Base-by-base conservation (phyloP, 2,888 invertebrate species). In the Augiades crinisus region DNA sequence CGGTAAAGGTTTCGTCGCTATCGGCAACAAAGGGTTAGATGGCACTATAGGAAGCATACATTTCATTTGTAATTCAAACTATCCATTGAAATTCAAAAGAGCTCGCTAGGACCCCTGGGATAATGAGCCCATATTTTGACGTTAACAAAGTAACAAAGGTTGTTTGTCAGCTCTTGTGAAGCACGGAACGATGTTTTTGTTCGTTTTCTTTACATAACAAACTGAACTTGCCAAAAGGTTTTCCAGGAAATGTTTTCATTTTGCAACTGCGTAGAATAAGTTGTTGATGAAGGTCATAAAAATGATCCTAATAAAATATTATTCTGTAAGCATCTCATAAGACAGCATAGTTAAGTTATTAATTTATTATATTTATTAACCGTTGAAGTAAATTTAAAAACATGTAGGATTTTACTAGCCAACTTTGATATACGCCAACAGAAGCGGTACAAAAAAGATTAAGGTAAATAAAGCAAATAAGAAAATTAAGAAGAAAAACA, bases 31-130 rank as follows among this genome's bases (percentile, higher is more conserved):
- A 40, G 14, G n/a, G 24, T n/a, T 40, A 24, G 36, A 17, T 17
- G 4, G 24, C 19, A 10, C 12, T n/a, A 44, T 31, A 31, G 31
- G 16, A 33, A 44, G 13, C 31, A 21, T 44, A 33, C n/a, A 19
- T 31, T 22, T 13, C 36, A 50, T 50, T 50, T 50, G 50, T 44
- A 36, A 50, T 50, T 50, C 43, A 50, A 50, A 50, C 41, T 44
- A 44, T 36, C 43, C 30, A 50, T 47, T 51, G 36, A 51, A 47
- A 44, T 47, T 40, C 43, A 43, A 51, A 51, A 47, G 22, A 41
- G 27, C 43, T 47, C 43, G 41, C 12, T 22, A 12, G 21, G 45
- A 14, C 43, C n/a, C 50, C 40, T 34, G 30, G 40, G 24, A 47
- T 51, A 47, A 52, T 47, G 44, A 47, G 50, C 36, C 43, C 31